Conservation (phyloP, 1,140 invertebrate genomes). For the Uloborus diversus region DNA sequence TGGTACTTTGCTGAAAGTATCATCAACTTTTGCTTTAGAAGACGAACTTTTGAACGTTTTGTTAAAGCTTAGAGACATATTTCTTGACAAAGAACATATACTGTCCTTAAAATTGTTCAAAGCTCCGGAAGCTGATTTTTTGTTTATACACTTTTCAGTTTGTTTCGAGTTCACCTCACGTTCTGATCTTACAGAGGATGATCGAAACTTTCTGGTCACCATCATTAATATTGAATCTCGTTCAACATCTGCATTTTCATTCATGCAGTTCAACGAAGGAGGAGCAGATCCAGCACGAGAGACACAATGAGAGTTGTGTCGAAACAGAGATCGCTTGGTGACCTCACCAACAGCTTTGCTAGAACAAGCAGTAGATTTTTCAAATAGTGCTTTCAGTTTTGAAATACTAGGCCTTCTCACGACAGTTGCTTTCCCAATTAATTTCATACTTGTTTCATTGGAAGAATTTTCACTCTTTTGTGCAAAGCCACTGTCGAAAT, state of each 20-base stretch:
- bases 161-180: conserved; percentile 8
- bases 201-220: conserved; percentile 47
- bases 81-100: conserved; percentile 23
- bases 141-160: conserved; percentile 1
- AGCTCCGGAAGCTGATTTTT: background rate
- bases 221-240: conserved; percentile 33
- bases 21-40: background rate
- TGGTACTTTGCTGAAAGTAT: background rate
- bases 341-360: background rate
- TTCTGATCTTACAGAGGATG: conserved; percentile 34
- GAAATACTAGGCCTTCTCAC: conserved; percentile 67
- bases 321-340: conserved; percentile 29
- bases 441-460: background rate
- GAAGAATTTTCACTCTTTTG: background rate
- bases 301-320: conserved; percentile 42
- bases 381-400: conserved; percentile 68
- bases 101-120: conserved; percentile 22
- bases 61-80: conserved; percentile 33
- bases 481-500: background rate
- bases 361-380: conserved; percentile 59
- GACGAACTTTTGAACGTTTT: conserved; percentile 18
- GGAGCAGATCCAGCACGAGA: conserved; percentile 46
- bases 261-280: conserved; percentile 44
- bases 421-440: conserved; percentile 58
- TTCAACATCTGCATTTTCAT: conserved; percentile 16